Evolutionary conservation across 2,797 vertebrate genomes (phyloP), one percentile per base, ranked within the genome.

Genomic region (Hyperoplus immaculatus): DNA sequence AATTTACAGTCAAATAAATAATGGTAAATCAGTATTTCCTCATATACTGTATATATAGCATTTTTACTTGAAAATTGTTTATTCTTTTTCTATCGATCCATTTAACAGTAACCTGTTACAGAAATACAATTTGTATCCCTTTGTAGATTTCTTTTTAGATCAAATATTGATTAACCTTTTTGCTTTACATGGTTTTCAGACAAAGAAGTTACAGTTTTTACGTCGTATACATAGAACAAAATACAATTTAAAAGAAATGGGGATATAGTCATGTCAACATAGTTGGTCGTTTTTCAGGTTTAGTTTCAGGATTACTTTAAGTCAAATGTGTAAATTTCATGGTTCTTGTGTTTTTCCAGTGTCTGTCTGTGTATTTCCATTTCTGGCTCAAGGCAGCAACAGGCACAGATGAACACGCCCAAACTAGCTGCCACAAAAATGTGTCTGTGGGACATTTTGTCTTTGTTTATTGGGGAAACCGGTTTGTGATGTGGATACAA

Each of bases 401-500:
- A 69, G 51, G 6, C 41, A 55, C 50, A 62, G 10, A 55, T 1
- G 1, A 53, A 66, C 65, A 72, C 59, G 62, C 65, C 50, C 61
- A 80, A 71, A 75, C 14, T 6, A 14, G 11, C 18, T 68, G 12
- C 18, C 38, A 46, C 39, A 75, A 64, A 78, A 15, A 68, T 46
- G 12, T 66, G 14, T 58, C 21, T 29, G 43, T 45, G 11, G n/a
- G 16, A 38, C 14, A 43, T 61, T 63, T 68, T 29, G 3, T 42
- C 36, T 69, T 7, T 42, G 29, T 62, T 70, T 70, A 75, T 56
- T 21, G 43, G 12, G 14, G 18, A 16, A 41, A 29, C 18, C n/a
- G 59, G 11, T 69, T 61, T 42, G 21, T 8, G 36, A 56, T 68
- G 8, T 38, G 8, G 21, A 58, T 36, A 62, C 5, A 14, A 18